phyloP scores from a whole-genome alignment of 2,888 invertebrate genomes.

The Idaea biselata region DNA sequence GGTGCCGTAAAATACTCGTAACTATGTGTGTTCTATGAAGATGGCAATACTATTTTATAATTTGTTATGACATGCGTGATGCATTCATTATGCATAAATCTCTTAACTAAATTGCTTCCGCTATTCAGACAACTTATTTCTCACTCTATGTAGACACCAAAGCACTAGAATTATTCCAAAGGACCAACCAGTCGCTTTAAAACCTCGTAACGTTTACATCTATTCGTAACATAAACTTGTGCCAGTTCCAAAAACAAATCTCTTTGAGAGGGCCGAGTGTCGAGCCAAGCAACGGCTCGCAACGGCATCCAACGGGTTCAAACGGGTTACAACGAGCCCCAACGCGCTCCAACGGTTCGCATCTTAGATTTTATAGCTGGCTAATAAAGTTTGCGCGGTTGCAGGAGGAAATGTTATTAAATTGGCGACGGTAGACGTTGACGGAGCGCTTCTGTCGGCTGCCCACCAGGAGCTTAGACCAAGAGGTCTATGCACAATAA shows the following conservation, averaged over 20 bases:
- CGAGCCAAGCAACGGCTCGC: conserved; percentile 4
- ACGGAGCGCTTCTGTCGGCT: conserved; percentile 44
- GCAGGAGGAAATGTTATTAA: conserved; percentile 52
- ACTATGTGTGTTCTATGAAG: too few relatives aligned
- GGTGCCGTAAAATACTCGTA: too few relatives aligned
- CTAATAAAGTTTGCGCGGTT: conserved; percentile 51
- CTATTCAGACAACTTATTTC: neutral
- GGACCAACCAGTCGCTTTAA: neutral
- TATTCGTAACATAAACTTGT: neutral
- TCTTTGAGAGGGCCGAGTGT: neutral
- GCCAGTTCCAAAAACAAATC: conserved; percentile 3
- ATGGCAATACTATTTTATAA: too few relatives aligned
- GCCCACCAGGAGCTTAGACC: conserved; percentile 16
- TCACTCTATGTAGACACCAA: neutral
- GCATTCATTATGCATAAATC: too few relatives aligned
- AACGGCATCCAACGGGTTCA: conserved; percentile 4
- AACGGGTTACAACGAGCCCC: conserved; percentile 5
- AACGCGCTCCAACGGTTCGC: conserved; percentile 10
- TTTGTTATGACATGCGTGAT: too few relatives aligned
- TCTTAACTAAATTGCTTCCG: neutral
- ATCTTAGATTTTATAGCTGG: conserved; percentile 39
- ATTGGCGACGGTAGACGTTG: conserved; percentile 47
- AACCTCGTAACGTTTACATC: neutral
- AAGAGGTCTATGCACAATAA: conserved; percentile 18
- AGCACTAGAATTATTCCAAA: neutral